Base-by-base conservation (phyloP, 37 sponge, comb jelly and placozoan genomes). In the Aphrocallistes beatrix region DNA sequence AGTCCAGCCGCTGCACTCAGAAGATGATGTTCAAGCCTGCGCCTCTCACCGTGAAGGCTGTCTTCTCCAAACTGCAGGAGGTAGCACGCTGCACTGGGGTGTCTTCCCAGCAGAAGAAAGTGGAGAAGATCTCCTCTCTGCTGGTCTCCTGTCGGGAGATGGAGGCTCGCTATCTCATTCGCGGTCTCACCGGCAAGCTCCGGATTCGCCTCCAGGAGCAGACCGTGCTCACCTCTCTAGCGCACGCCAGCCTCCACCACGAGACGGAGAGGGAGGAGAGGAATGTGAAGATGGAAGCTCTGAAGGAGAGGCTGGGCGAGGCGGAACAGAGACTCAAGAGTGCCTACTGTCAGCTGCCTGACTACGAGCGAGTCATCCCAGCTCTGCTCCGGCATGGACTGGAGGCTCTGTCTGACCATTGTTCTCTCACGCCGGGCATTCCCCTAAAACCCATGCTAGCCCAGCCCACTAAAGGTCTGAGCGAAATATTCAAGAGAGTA, bases 381-480 rank as follows among this genome's bases (percentile, higher is more conserved):
- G 88, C 91, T 23, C 88, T 98, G 42, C 50, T 95, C 38, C 38
- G 87, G 38, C 90, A 95, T 39, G 96, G 94, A 13, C 39, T 95
- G 23, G 40, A 89, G 69, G 88, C 88, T 1, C 84, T 94, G n/a
- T 87, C 87, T 0, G 87, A 89, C 37, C 90, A 92, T 50, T 94
- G 96, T 81, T 84, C 83, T 42, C 92, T 98, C 40, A 94, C 99
- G 25, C 96, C 99, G 10, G 96, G 99, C 23, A 91, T 98, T 38
- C 99, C 99, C 37, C 92, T 98, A 39, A 98, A 98, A 83, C 99
- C 99, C 0, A 98, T 98, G 99, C 88, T 98, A 86, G 99, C 99
- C 51, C 95, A 98, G 40, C 99, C 99, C 30, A 98, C 99, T 83
- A 98, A 98, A 86, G 99, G 96, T 0, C 45, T 94, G 3, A 88